These are phyloP conservation scores for Itoplectis maculator DNA, from an alignment of 2,888 invertebrate species.

Conservation along the genomic window DNA sequence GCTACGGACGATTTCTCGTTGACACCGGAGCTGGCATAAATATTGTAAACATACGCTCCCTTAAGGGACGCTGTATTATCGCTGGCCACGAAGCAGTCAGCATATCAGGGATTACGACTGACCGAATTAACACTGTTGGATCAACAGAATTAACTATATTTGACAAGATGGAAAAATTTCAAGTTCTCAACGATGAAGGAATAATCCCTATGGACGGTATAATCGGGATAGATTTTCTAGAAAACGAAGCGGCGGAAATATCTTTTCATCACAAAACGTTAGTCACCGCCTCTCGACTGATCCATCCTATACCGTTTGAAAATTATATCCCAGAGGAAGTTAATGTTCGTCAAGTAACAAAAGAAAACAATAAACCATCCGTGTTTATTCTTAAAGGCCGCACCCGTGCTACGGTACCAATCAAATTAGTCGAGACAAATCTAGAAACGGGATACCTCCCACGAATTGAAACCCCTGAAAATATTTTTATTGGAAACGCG, in stretches of 20 bases:
- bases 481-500: constrained; percentile 50
- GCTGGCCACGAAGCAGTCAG: background rate
- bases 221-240: constrained; percentile 31
- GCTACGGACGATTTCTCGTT: too few species aligned
- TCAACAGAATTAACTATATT: constrained; percentile 44
- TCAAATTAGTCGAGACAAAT: background rate
- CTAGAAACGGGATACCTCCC: constrained; percentile 30
- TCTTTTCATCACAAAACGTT: too few species aligned
- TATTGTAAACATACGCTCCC: too few species aligned
- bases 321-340: too few species aligned
- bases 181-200: constrained; percentile 37
- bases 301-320: too few species aligned
- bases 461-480: background rate
- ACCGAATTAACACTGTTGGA: constrained; percentile 37
- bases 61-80: too few species aligned
- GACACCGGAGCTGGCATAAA: too few species aligned
- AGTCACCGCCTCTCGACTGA: too few species aligned
- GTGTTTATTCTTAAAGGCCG: too few species aligned
- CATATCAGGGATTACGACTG: constrained; percentile 42
- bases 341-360: too few species aligned
- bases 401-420: background rate
- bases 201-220: constrained; percentile 43
- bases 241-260: constrained; percentile 11
- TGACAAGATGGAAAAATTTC: constrained; percentile 43
- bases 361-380: too few species aligned